phyloP scores from a whole-genome alignment of 2,113 vertebrate species.

The Antechinus stuartii region DNA sequence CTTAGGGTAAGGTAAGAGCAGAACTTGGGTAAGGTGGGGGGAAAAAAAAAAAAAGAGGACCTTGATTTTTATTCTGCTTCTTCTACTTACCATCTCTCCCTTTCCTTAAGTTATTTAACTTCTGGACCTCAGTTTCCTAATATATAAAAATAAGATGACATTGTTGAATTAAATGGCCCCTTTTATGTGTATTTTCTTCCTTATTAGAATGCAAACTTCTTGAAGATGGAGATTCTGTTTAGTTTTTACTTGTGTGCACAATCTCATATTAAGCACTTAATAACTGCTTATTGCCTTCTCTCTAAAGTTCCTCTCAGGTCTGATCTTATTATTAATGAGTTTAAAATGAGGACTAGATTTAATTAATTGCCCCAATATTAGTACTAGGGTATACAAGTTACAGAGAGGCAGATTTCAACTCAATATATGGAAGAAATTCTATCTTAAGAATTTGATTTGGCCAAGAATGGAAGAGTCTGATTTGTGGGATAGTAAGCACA shows the following conservation, averaged over 20 bases:
- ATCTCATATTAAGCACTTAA: background rate
- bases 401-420: background rate
- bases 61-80: too few relatives aligned
- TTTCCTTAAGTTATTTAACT: background rate
- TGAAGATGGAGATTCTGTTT: background rate
- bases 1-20: background rate
- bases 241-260: background rate
- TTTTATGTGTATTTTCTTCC: background rate
- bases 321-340: too few relatives aligned
- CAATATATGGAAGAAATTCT: too few relatives aligned
- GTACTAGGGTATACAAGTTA: too few relatives aligned
- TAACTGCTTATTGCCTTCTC: too few relatives aligned
- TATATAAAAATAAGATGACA: background rate
- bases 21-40: background rate
- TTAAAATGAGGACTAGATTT: too few relatives aligned
- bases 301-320: too few relatives aligned
- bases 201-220: background rate
- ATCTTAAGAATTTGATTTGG: too few relatives aligned
- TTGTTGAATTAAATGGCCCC: background rate
- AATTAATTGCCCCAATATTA: background rate
- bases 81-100: too few relatives aligned
- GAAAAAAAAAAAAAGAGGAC: too few relatives aligned
- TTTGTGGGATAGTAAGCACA: too few relatives aligned
- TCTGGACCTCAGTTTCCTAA: background rate
- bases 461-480: too few relatives aligned